Evolutionary conservation across 2,888 invertebrate species (phyloP).

Genomic region (Suillia variegata): DNA sequence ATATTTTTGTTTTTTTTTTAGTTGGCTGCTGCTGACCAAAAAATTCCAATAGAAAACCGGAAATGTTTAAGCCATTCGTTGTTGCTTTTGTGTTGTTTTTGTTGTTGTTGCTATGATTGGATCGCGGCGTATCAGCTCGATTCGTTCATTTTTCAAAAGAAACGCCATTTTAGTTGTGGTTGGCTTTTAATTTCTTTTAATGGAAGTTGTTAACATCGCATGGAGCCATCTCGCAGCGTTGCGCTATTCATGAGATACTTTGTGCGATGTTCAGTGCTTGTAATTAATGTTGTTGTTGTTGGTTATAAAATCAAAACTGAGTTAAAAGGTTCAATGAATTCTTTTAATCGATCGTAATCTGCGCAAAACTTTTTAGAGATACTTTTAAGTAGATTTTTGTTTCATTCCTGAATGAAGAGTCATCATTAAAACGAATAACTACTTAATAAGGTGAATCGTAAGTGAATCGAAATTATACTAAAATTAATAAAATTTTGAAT

Average conservation of each 20-base stretch:
- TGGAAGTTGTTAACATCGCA: constrained; percentile 52
- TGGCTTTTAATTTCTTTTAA: constrained; percentile 52
- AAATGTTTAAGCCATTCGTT: constrained; percentile 42
- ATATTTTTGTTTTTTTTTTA: background rate
- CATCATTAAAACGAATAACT: no score
- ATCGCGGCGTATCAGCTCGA: constrained; percentile 11
- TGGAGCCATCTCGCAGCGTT: constrained; percentile 25
- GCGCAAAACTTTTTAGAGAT: no score
- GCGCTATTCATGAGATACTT: no score
- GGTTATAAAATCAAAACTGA: constrained; percentile 11
- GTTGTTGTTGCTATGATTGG: constrained; percentile 32
- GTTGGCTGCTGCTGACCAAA: constrained; percentile 16
- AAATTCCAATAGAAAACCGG: constrained; percentile 51
- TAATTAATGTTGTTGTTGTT: background rate
- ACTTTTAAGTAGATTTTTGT: no score
- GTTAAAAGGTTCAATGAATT: constrained; percentile 15
- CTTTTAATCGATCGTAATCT: background rate
- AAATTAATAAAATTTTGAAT: no score
- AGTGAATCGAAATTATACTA: no score
- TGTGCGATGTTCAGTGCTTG: no score
- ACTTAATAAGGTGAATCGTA: no score
- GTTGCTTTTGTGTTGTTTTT: constrained; percentile 27
- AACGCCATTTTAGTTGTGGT: constrained; percentile 26
- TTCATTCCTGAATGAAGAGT: no score
- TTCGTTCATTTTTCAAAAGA: constrained; percentile 18